A percentile compares a stretch with the other conserved stretches of the same genome.
Conservation (phyloP, 2,797 vertebrate genomes). For the Orientallactaga sibirica region DNA sequence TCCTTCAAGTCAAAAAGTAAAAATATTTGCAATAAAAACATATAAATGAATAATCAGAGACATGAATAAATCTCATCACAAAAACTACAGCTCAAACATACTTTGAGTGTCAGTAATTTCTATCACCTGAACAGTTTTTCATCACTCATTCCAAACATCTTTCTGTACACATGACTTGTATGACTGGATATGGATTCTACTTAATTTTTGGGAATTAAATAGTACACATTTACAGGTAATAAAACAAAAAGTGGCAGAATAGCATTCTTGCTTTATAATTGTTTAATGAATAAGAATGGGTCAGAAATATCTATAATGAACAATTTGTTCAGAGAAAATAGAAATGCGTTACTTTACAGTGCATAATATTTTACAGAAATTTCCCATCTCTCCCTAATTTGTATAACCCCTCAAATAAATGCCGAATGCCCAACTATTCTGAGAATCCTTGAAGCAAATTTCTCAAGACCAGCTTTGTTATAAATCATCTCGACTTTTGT, state of each 20-base stretch:
- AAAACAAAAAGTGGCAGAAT: slow-evolving; percentile 53
- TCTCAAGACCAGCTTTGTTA: slow-evolving; percentile 60
- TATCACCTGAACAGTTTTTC: not conserved
- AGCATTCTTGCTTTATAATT: not conserved
- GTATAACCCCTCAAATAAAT: slow-evolving; percentile 68
- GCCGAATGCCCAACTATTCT: slow-evolving; percentile 32
- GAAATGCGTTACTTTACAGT: slow-evolving; percentile 41
- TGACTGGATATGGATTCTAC: slow-evolving; percentile 14
- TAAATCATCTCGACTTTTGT: slow-evolving; percentile 76
- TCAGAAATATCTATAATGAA: not conserved
- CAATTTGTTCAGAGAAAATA: slow-evolving; percentile 24
- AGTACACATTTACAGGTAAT: not conserved
- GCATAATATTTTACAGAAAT: slow-evolving; percentile 54
- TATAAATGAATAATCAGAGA: not conserved
- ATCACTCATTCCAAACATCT: not conserved
- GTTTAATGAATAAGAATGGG: not conserved
- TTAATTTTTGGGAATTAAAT: slow-evolving; percentile 60
- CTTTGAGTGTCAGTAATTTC: not conserved
- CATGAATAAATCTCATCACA: slow-evolving; percentile 1
- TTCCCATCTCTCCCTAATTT: slow-evolving; percentile 46
- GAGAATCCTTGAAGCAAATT: slow-evolving; percentile 62
- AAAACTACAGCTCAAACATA: slow-evolving; percentile 25
- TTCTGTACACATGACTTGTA: slow-evolving; percentile 51
- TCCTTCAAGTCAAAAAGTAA: slow-evolving; percentile 15
- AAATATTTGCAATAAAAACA: slow-evolving; percentile 47